Conservation (phyloP, 1,140 invertebrate species). For the Scaptomyza montana region DNA sequence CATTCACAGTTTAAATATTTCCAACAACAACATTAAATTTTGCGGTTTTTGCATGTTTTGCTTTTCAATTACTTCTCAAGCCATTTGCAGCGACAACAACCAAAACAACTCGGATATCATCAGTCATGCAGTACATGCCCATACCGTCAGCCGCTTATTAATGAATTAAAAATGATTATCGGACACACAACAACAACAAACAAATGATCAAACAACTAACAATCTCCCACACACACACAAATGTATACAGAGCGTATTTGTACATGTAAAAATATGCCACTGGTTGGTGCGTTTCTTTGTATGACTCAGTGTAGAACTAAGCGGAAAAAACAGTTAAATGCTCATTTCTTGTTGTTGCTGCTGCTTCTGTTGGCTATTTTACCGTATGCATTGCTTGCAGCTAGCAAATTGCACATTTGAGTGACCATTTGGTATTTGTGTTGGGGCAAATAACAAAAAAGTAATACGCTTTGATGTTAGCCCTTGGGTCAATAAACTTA, state of each 20-base stretch:
- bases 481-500: conserved; percentile 85
- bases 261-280: conserved; percentile 61
- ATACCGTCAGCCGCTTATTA: conserved; percentile 61
- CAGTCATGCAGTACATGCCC: conserved; percentile 46
- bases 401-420: conserved; percentile 50
- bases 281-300: conserved; percentile 52
- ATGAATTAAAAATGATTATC: conserved; percentile 76
- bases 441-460: conserved; percentile 14
- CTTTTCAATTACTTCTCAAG: conserved; percentile 61
- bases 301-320: conserved; percentile 62
- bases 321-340: conserved; percentile 36
- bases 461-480: conserved; percentile 28
- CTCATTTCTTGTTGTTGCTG: conserved; percentile 32
- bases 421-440: conserved; percentile 44
- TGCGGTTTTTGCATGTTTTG: conserved; percentile 70
- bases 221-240: conserved; percentile 18
- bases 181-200: conserved; percentile 59
- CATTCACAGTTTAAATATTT: conserved; percentile 66
- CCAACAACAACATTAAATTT: conserved; percentile 28
- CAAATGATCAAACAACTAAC: conserved; percentile 46
- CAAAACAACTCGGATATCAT: conserved; percentile 33
- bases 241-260: conserved; percentile 58
- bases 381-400: conserved; percentile 36
- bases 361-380: conserved; percentile 32
- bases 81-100: conserved; percentile 33